A percentile compares a stretch with the other conserved stretches of the same genome.
These are phyloP conservation scores for Ommatoiulus sabulosus DNA, from an alignment of 2,888 invertebrate genomes.

Conservation along the genomic window DNA sequence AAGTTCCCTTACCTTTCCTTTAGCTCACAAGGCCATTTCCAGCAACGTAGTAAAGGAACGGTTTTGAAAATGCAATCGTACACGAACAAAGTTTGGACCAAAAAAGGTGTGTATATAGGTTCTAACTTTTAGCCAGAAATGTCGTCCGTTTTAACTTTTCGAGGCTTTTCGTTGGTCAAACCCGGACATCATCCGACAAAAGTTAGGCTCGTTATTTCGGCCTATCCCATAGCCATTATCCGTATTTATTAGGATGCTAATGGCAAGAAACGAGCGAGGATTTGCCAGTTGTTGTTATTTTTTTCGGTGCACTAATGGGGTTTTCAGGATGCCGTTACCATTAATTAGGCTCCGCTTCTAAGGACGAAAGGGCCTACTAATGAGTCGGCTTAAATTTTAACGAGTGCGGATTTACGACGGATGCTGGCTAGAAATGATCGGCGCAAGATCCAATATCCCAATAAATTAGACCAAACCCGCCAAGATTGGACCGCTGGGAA, in stretches of 20 bases:
- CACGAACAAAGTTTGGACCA: no score
- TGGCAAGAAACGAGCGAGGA: background rate
- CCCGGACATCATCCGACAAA: background rate
- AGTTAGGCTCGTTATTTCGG: background rate
- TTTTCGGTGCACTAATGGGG: background rate
- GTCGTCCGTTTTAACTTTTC: no score
- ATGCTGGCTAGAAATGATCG: background rate
- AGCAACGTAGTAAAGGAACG: no score
- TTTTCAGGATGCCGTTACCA: slow-evolving; percentile 39
- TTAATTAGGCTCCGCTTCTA: background rate
- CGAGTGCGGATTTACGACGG: slow-evolving; percentile 1
- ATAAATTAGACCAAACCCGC: background rate
- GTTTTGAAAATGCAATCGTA: no score
- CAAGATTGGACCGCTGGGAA: background rate
- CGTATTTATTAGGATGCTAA: slow-evolving; percentile 21
- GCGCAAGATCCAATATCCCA: background rate
- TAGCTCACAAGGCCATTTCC: no score
- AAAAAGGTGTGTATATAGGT: no score
- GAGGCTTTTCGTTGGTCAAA: background rate
- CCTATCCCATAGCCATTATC: background rate
- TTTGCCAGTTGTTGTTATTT: background rate
- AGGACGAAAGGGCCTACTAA: background rate
- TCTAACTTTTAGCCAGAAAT: no score
- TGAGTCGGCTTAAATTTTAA: slow-evolving; percentile 39
- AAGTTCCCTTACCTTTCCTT: no score